Percentiles rank a stretch among this genome's conserved stretches.
Evolutionary conservation across 1,140 invertebrate genomes (phyloP).

Genomic region (Cotesia chilonis): DNA sequence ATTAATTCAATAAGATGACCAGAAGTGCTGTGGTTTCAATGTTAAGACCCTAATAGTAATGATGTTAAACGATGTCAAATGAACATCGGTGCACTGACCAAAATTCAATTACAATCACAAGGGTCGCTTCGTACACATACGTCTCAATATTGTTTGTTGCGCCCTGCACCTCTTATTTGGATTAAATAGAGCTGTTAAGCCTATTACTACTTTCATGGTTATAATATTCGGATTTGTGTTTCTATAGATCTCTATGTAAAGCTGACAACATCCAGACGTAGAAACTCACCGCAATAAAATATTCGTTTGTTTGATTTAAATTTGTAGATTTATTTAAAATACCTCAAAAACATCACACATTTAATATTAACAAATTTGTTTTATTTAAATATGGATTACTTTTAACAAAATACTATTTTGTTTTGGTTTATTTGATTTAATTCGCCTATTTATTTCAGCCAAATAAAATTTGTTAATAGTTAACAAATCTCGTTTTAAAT

Average conservation of each 20-base stretch:
- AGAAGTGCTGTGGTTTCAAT: conserved; percentile 2
- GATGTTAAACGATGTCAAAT: conserved; percentile 60
- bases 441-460: too few relatives aligned
- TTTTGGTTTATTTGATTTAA: too few relatives aligned
- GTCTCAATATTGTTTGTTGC: conserved; percentile 43
- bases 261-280: too few relatives aligned
- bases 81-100: conserved; percentile 55
- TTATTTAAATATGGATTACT: too few relatives aligned
- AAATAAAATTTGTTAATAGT: too few relatives aligned
- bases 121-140: conserved; percentile 41
- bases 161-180: conserved; percentile 29
- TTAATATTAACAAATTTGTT: too few relatives aligned
- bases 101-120: conserved; percentile 58
- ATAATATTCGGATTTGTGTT: conserved; percentile 55
- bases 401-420: too few relatives aligned
- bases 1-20: conserved; percentile 49
- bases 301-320: too few relatives aligned
- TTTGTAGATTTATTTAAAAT: too few relatives aligned
- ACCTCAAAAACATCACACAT: too few relatives aligned
- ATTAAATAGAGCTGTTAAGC: conserved; percentile 51
- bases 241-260: conserved; percentile 24
- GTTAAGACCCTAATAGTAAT: conserved; percentile 44
- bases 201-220: conserved; percentile 52
- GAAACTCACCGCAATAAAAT: too few relatives aligned
- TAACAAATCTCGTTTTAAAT: too few relatives aligned